A percentile compares a stretch with the other conserved stretches of the same genome.
phyloP scores from a whole-genome alignment of 2,888 invertebrate genomes.

The Tholera decimalis region DNA sequence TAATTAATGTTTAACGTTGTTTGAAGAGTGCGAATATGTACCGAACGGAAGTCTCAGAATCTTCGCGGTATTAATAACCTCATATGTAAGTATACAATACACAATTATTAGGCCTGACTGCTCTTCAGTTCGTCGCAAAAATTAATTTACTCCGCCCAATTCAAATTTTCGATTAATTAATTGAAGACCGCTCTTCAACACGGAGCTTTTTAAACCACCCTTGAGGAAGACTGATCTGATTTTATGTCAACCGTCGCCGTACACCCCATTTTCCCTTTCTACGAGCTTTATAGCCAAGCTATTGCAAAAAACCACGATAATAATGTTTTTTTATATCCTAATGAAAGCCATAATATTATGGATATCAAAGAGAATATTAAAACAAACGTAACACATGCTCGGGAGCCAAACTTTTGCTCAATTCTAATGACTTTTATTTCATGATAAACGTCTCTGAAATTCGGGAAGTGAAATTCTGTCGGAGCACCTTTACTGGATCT shows the following conservation, averaged over 20 bases:
- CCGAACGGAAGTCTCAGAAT: background rate
- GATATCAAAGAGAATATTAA: constrained; percentile 39
- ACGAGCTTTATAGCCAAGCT: constrained; percentile 31
- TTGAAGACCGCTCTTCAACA: constrained; percentile 23
- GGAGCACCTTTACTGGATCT: constrained; percentile 35
- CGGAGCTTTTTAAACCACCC: constrained; percentile 25
- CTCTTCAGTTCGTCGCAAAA: constrained; percentile 7
- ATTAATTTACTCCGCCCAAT: constrained; percentile 33
- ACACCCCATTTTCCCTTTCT: constrained; percentile 27
- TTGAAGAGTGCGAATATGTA: background rate
- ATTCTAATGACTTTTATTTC: constrained; percentile 49
- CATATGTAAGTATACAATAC: background rate
- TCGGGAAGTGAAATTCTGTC: constrained; percentile 26
- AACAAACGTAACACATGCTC: constrained; percentile 34
- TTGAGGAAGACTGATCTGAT: constrained; percentile 40
- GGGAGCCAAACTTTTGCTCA: constrained; percentile 42
- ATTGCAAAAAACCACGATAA: constrained; percentile 29
- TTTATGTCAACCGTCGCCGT: constrained; percentile 36
- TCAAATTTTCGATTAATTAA: constrained; percentile 37
- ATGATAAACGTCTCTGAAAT: constrained; percentile 42
- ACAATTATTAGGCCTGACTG: background rate
- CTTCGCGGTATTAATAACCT: background rate
- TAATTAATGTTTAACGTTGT: background rate
- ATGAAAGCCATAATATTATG: constrained; percentile 28
- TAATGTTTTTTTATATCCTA: constrained; percentile 22